Percentiles rank a stretch among this genome's conserved stretches.
Conservation (phyloP, 2,113 vertebrate species). For the Chaetops frenatus region DNA sequence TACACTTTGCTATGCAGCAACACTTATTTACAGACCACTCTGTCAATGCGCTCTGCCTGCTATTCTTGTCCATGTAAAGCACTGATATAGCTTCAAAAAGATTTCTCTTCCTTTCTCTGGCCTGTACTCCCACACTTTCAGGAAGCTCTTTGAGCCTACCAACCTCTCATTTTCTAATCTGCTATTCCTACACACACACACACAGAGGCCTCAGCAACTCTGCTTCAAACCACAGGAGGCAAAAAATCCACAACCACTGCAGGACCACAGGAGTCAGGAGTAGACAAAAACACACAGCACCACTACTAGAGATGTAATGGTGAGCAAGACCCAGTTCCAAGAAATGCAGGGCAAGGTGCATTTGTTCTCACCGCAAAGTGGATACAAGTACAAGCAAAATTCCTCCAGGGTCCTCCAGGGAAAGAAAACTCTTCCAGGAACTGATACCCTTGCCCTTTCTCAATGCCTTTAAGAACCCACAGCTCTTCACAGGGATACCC, state of each 20-base stretch:
- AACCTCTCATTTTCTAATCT: conserved; percentile 45
- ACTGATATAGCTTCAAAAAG: conserved; percentile 44
- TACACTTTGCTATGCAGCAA: not conserved
- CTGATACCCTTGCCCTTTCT: not conserved
- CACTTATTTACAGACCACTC: not conserved
- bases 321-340: not conserved
- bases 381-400: not conserved
- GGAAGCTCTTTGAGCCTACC: conserved; percentile 40
- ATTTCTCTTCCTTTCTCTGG: conserved; percentile 41
- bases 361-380: not conserved
- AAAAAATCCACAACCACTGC: not conserved
- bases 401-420: not conserved
- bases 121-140: conserved; percentile 43
- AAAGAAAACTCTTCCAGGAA: conserved; percentile 12
- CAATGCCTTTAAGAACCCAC: not conserved
- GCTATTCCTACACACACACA: not conserved
- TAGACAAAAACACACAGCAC: not conserved
- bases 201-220: not conserved
- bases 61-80: conserved; percentile 10
- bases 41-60: not conserved
- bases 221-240: not conserved
- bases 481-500: not conserved
- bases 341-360: not conserved
- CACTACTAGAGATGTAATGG: not conserved
- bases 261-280: not conserved